phyloP scores from a whole-genome alignment of 2,113 vertebrate species.

The Genyomyrus donnyi region DNA sequence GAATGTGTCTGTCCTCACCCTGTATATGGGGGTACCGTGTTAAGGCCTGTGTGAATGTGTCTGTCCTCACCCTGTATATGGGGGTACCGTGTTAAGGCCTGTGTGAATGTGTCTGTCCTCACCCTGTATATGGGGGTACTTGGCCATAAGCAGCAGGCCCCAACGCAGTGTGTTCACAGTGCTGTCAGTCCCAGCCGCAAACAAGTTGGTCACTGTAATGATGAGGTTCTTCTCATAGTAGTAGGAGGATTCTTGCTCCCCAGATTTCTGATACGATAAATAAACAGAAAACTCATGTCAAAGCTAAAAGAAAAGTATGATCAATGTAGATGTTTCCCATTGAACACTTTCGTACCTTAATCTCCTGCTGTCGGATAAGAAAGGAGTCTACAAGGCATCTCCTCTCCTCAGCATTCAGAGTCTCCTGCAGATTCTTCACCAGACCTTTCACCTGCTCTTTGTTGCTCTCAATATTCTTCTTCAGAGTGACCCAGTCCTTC shows the following conservation, averaged over 20 bases:
- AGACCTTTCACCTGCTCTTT: background rate
- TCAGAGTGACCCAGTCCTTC: background rate
- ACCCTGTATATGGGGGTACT: constrained; percentile 59
- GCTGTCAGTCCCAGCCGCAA: constrained; percentile 49
- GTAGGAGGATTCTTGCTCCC: background rate
- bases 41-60: too few relatives aligned
- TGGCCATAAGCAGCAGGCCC: constrained; percentile 50
- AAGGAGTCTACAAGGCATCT: background rate
- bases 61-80: too few relatives aligned
- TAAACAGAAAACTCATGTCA: background rate
- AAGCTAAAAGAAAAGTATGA: background rate
- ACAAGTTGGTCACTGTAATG: constrained; percentile 38
- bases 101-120: background rate
- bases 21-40: too few relatives aligned
- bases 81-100: background rate
- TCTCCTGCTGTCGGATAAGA: background rate
- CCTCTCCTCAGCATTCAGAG: background rate
- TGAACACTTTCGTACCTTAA: background rate
- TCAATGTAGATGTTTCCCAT: background rate
- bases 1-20: too few relatives aligned
- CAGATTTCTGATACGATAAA: background rate
- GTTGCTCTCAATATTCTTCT: background rate
- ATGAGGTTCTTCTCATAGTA: constrained; percentile 41
- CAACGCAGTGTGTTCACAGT: constrained; percentile 47
- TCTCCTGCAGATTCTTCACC: background rate